Conservation (phyloP, 2,888 invertebrate genomes). For the Diplazon laetatorius region DNA sequence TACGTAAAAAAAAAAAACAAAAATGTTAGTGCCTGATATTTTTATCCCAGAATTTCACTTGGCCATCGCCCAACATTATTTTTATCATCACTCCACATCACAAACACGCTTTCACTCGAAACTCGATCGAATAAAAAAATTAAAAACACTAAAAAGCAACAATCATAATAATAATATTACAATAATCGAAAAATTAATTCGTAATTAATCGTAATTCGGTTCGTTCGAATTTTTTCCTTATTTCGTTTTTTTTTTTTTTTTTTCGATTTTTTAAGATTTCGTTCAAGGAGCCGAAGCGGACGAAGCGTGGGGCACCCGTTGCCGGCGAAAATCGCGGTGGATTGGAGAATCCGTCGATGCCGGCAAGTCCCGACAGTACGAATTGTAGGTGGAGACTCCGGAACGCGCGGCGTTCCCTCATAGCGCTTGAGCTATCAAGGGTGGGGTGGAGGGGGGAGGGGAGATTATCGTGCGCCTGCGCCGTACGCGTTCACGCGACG, state of each 20-base stretch:
- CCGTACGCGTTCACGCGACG: conserved; percentile 69
- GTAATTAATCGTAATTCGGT: too few relatives aligned
- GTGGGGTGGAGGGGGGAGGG: too few relatives aligned
- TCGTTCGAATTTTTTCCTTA: background rate
- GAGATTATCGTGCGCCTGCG: conserved; percentile 72
- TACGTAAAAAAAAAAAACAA: too few relatives aligned
- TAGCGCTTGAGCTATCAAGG: conserved; percentile 18
- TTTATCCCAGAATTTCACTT: conserved; percentile 21
- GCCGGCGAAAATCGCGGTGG: conserved; percentile 55
- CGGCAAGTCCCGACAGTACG: conserved; percentile 53
- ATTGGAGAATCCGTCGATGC: conserved; percentile 57
- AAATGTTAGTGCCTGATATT: background rate
- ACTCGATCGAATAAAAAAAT: background rate
- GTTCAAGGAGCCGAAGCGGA: background rate
- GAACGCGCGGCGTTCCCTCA: conserved; percentile 49
- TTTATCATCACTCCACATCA: conserved; percentile 28
- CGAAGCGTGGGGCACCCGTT: conserved; percentile 33
- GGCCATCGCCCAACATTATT: conserved; percentile 38
- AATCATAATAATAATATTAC: too few relatives aligned
- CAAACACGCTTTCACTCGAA: conserved; percentile 1
- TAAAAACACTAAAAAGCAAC: too few relatives aligned
- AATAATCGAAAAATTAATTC: too few relatives aligned
- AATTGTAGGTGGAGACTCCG: conserved; percentile 57
- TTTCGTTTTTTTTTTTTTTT: too few relatives aligned
- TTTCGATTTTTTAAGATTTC: too few relatives aligned